These are phyloP conservation scores for Coryphaenoides rupestris DNA, from an alignment of 2,113 vertebrate species.

Conservation along the genomic window DNA sequence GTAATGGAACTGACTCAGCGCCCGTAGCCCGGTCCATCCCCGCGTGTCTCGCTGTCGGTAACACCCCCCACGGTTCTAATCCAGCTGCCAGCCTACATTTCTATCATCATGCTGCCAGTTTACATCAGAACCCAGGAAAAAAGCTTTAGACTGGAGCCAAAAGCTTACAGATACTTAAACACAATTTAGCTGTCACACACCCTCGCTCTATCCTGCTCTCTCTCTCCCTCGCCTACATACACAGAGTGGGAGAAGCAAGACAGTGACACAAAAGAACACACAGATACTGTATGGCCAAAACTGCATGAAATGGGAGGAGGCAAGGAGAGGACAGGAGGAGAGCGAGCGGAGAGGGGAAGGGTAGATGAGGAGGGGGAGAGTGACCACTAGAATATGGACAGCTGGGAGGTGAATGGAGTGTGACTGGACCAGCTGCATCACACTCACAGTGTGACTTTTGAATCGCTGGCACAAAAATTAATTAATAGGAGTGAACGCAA, in stretches of 20 bases:
- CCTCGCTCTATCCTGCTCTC: conserved; percentile 2
- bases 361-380: conserved; percentile 2
- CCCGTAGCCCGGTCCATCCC: conserved; percentile 11
- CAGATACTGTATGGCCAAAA: conserved; percentile 2
- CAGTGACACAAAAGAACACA: not conserved
- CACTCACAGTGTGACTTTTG: conserved; percentile 57
- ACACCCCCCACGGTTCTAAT: conserved; percentile 15
- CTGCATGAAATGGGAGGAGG: conserved; percentile 34
- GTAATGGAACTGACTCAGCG: not conserved
- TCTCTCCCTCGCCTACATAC: not conserved
- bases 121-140: conserved; percentile 10
- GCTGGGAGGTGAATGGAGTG: conserved; percentile 66
- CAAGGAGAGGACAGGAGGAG: not conserved
- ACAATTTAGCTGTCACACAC: conserved; percentile 1
- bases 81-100: conserved; percentile 37
- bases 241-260: too few species aligned
- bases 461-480: conserved; percentile 67
- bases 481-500: conserved; percentile 56
- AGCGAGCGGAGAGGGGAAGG: conserved; percentile 13
- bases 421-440: conserved; percentile 62
- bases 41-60: conserved; percentile 25
- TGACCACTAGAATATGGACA: conserved; percentile 59
- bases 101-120: conserved; percentile 13
- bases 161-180: conserved; percentile 6
- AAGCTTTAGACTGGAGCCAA: conserved; percentile 4